phyloP scores from a whole-genome alignment of 2,113 vertebrate species.

The Datnioides undecimradiatus region DNA sequence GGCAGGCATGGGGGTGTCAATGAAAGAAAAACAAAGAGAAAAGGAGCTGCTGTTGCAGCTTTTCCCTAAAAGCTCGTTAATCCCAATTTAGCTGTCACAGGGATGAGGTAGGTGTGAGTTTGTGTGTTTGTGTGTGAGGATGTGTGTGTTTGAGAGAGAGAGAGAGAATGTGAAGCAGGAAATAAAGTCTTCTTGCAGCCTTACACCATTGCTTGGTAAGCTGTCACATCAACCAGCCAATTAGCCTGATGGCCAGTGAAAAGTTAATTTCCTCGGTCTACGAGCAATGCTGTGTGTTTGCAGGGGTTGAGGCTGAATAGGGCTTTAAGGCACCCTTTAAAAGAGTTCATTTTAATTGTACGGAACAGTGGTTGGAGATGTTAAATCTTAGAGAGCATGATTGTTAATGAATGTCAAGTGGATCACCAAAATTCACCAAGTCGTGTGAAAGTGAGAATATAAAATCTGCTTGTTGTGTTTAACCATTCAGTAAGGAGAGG shows the following conservation, averaged over 20 bases:
- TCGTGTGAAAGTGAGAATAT: neutral
- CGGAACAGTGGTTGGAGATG: conserved; percentile 26
- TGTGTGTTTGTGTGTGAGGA: conserved; percentile 16
- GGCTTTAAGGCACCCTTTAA: conserved; percentile 19
- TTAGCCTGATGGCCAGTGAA: conserved; percentile 68
- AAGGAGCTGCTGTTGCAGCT: conserved; percentile 57
- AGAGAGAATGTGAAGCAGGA: conserved; percentile 25
- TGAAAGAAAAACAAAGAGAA: conserved; percentile 67
- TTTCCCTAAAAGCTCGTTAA: conserved; percentile 76
- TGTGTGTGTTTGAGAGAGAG: neutral
- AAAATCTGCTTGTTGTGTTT: too few relatives aligned
- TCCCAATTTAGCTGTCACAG: conserved; percentile 76
- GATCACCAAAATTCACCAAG: neutral
- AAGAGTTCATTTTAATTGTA: conserved; percentile 14
- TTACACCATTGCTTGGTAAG: conserved; percentile 26
- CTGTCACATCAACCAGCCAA: conserved; percentile 65
- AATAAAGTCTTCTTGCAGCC: conserved; percentile 46
- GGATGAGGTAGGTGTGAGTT: conserved; percentile 52
- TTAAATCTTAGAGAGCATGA: conserved; percentile 1
- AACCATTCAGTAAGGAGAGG: neutral
- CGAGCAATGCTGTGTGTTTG: conserved; percentile 24
- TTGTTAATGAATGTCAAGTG: conserved; percentile 22
- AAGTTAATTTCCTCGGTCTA: conserved; percentile 60
- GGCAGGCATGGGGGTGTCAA: conserved; percentile 54
- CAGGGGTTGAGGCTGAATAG: conserved; percentile 10